Percentiles rank a stretch among this genome's conserved stretches.
Evolutionary conservation across 2,113 vertebrate genomes (phyloP).

Genomic region (Elanus axillaris): DNA sequence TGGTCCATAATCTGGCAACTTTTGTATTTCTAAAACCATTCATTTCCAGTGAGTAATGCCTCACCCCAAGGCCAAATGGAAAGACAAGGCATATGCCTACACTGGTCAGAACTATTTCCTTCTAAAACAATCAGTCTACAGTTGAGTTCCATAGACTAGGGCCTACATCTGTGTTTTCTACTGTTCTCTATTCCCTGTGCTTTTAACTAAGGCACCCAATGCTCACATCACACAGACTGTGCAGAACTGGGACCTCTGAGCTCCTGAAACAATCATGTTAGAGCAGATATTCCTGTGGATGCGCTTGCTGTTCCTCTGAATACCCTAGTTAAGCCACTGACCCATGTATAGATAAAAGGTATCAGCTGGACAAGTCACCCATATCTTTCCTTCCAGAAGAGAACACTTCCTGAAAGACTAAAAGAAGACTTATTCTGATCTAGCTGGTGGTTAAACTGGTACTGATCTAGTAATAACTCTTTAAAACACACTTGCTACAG

Average conservation of each 20-base stretch:
- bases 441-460: neutral
- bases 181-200: neutral
- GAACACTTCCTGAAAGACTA: neutral
- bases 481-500: slow-evolving; percentile 9
- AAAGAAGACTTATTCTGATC: neutral
- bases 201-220: neutral
- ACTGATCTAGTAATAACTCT: neutral
- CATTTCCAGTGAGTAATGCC: neutral
- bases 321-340: neutral
- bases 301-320: neutral
- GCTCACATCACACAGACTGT: neutral
- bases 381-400: neutral
- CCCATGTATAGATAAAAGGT: neutral
- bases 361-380: neutral
- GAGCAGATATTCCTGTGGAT: neutral
- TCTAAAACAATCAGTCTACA: neutral
- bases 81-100: neutral
- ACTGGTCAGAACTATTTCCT: neutral
- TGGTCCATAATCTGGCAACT: neutral
- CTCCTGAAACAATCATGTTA: neutral
- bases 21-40: neutral
- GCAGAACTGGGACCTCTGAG: neutral
- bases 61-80: neutral
- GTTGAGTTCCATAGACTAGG: neutral
- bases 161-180: neutral